Evolutionary conservation across 2,113 vertebrate genomes (phyloP), one percentile per base, ranked within the genome.

Genomic region (Galeopterus variegatus): DNA sequence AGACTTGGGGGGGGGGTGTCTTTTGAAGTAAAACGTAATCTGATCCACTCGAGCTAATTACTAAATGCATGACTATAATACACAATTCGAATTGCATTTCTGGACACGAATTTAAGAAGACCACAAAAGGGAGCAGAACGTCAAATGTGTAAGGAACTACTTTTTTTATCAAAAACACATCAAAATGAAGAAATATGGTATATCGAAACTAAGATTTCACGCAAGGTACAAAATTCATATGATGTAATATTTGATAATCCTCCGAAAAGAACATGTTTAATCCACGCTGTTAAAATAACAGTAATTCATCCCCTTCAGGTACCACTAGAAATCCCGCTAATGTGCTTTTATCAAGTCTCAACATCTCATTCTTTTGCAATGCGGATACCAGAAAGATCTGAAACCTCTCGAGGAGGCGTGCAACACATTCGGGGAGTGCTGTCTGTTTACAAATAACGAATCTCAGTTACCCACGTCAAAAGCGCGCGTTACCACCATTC

Each of bases 381-480:
- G 54, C 65, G 5, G 81, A 77, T n/a, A 93, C 83, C 73, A 73
- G 83, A 81, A 70, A 88, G 88, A 94, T 93, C 77, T 4, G 69
- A 90, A 88, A 60, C 62, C 94, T 81, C 93, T 77, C 17, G 85
- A 83, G 56, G 95, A 81, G 96, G 96, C 83, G 95, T 79, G 96
- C 86, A 65, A 80, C 80, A 93, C 96, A 76, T 83, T 67, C 64
- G 2, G 79, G n/a, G 84, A 90, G 86, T 69, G 90, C 89, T 58
- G 75, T 96, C 87, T 97, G 96, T 98, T 98, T 97, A 98, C 97
- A 97, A 98, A 97, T 97, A 97, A 97, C 76, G 80, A 97, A 95
- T n/a, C 97, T 96, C 97, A 79, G 97, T 97, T 97, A 95, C 97
- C 97, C 97, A 97, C 95, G 96, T 98, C 97, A 89, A 96, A 95